These are phyloP conservation scores for Allobates femoralis DNA, from an alignment of 2,797 vertebrate species.

Conservation along the genomic window DNA sequence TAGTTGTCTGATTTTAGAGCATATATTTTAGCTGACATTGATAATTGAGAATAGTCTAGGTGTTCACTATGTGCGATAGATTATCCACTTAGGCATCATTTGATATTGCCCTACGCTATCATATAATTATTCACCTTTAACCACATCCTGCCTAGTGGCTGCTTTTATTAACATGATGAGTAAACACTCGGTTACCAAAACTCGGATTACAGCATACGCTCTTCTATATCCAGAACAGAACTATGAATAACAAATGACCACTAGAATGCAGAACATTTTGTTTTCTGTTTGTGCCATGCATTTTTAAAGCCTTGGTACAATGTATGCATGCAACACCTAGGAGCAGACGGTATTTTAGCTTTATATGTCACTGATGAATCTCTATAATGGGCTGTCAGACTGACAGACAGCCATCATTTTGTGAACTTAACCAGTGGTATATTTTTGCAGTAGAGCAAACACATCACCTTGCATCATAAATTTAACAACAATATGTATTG, in stretches of 20 bases:
- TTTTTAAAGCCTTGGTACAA: neutral
- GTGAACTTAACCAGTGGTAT: neutral
- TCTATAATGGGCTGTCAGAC: slow-evolving; percentile 13
- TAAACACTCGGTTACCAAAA: slow-evolving; percentile 1
- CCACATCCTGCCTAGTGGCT: slow-evolving; percentile 51
- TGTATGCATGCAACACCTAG: neutral
- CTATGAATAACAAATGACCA: slow-evolving; percentile 14
- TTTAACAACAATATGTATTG: neutral
- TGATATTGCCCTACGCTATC: slow-evolving; percentile 20
- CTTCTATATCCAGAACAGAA: neutral
- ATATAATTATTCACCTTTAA: slow-evolving; percentile 39
- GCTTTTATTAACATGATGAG: slow-evolving; percentile 25
- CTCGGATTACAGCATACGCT: neutral
- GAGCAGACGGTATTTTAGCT: slow-evolving; percentile 3
- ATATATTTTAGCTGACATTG: slow-evolving; percentile 20
- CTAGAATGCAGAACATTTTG: neutral
- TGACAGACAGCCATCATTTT: neutral
- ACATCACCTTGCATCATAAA: neutral
- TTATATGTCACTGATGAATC: neutral
- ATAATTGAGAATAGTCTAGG: neutral
- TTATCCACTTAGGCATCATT: slow-evolving; percentile 35
- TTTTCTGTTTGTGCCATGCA: neutral
- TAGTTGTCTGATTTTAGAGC: neutral
- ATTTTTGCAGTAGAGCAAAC: slow-evolving; percentile 1
- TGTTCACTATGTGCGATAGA: slow-evolving; percentile 35